Base-by-base conservation (phyloP, 2,797 vertebrate genomes). In the Dallia pectoralis region DNA sequence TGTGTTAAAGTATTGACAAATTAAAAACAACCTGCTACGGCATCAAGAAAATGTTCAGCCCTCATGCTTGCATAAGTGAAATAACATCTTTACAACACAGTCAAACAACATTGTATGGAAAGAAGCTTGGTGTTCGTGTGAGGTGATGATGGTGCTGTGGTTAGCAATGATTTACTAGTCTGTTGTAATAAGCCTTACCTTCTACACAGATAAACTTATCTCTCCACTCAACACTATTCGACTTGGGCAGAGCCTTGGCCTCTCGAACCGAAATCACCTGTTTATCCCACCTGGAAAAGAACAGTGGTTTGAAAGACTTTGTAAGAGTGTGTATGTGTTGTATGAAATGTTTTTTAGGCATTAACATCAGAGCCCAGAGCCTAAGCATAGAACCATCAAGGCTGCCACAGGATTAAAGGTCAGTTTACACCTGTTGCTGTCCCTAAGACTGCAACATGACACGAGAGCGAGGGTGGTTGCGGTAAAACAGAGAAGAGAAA, bases 131-230 rank as follows among this genome's bases (percentile, higher is more conserved):
- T 22, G 51, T 22, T n/a, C n/a, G 5, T 40, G 36, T 40, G 36
- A 40, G 36, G 5, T 40, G 36, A 9, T 2, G 36, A 40, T 40
- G 36, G 51, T 22, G 51, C 11, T n/a, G 22, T 56, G 51, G 51
- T 56, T 56, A 22, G 51, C 22, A 59, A 22, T 59, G 53, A 59
- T 59, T 59, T 11, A 59, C 53, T 27, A 27, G 22, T 59, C 8
- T 18, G 18, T 6, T 30, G 14, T 36, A 16, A 48, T 67, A 32
- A 36, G 33, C 6, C 12, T 86, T 94, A 99, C 97, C 97, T 95
- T 99, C 97, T 70, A 99, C 91, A 89, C 95, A 98, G 84, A 99
- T 96, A 84, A 89, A 98, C 85, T 97, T 98, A 91, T 94, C 94
- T 91, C 89, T 96, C 97, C 97, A 99, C 76, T 94, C 94, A 79